Evolutionary conservation across 2,888 invertebrate species (phyloP), one percentile per base, ranked within the genome.

Genomic region (Drosophila antonietae): DNA sequence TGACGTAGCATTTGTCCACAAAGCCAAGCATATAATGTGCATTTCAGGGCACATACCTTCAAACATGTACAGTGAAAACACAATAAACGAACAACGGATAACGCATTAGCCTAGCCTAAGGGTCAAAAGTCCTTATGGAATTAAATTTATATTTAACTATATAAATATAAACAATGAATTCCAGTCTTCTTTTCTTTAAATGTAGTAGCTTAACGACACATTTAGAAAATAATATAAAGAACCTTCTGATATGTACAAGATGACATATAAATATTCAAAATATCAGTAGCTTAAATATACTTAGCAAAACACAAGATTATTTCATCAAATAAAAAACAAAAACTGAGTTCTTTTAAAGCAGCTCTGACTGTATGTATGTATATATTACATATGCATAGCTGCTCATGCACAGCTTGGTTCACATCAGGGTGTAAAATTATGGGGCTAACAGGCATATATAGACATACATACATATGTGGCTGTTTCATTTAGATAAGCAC

Each of bases 1-100:
- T 79, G 80, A 79, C 78, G 78, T 78, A 31, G 55, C 56, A 52
- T 61, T 61, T 61, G 73, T 60, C 31, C 58, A 47, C 39, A 56
- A 49, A 23, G 44, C 35, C 43, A 28, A 53, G 63, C 77, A 75
- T 63, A 28, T 72, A 63, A 72, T 72, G 67, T 62, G 51, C 61
- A 53, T 39, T n/a, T 1, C 53, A 53, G 52, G 6, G 7, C 39
- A 52, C 65, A 44, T 41, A n/a, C 31, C 12, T 20, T 49, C 47
- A 28, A 14, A 39, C 15, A 49, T n/a, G 4, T 28, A 39, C 47
- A 28, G 43, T 44, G 15, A 20, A 57, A 31, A 4, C 28, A 0
- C 41, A 2, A 18, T 31, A 4, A 41, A 18, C 10, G 18, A 14
- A 18, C 18, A 18, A 23, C 6, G 0, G 12, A 15, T 9, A 8